Base-by-base conservation (phyloP, 1,140 invertebrate species). In the Linepithema humile region DNA sequence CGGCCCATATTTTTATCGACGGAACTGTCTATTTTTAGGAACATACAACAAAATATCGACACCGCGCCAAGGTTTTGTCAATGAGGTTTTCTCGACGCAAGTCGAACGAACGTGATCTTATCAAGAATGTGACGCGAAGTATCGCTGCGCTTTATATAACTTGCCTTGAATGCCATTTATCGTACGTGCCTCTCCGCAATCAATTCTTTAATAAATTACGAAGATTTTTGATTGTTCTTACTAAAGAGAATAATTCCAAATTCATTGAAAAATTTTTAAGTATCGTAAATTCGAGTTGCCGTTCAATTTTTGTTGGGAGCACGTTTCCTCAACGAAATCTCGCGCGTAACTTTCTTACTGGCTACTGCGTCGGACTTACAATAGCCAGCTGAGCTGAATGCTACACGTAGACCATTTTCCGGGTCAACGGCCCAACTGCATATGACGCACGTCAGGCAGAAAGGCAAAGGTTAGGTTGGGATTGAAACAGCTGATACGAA, bases 21-120 rank as follows among this genome's bases (percentile, higher is more conserved):
- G 50, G 69, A 74, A 74, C 55, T 59, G 83, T 85, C 87, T 87
- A 87, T 90, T 90, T 88, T 89, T 89, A 84, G 83, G 57, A 82
- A 57, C 73, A 65, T 40, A 26, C 62, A 65, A 84, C 82, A 77
- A n/a, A 74, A 64, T 77, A 50, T 59, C n/a, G 43, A 38, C 59
- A 43, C 40, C 20, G 0, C 50, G 20, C 6, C 32, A 20, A 7
- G 40, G 10, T 43, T n/a, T n/a, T n/a, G n/a, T n/a, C n/a, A n/a
- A n/a, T n/a, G n/a, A n/a, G n/a, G 29, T 29, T 32, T 59, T 48
- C 9, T 26, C 60, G 48, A 64, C 26, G 40, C 20, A 43, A 75
- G 62, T 62, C 59, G 29, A 74, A 74, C 26, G n/a, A 64, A 26
- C 40, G 40, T 59, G n/a, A n/a, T 50, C 7, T 12, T 20, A 35